phyloP scores from a whole-genome alignment of 2,888 invertebrate species.

The Eupeodes latifasciatus region DNA sequence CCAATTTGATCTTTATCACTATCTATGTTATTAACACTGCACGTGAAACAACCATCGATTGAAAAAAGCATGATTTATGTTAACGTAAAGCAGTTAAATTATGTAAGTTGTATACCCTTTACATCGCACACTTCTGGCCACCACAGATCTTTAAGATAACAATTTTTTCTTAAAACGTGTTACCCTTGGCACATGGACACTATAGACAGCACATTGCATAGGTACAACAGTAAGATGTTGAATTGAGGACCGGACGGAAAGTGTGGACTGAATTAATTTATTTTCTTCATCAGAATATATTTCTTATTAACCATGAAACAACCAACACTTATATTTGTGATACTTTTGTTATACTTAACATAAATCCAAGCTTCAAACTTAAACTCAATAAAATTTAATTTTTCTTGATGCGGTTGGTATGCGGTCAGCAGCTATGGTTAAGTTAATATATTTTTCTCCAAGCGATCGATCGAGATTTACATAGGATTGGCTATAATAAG shows the following conservation, averaged over 20 bases:
- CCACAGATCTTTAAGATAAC: conserved; percentile 29
- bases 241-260: conserved; percentile 36
- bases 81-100: too few relatives aligned
- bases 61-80: too few relatives aligned
- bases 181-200: conserved; percentile 59
- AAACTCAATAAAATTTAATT: conserved; percentile 6
- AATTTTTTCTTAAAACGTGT: conserved; percentile 37
- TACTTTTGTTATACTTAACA: background rate
- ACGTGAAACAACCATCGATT: too few relatives aligned
- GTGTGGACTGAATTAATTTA: conserved; percentile 25
- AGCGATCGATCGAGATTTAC: conserved; percentile 8
- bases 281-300: conserved; percentile 4
- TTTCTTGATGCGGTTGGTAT: conserved; percentile 39
- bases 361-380: conserved; percentile 5
- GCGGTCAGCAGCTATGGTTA: conserved; percentile 25
- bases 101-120: too few relatives aligned
- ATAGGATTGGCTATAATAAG: conserved; percentile 17
- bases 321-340: background rate
- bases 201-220: background rate
- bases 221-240: conserved; percentile 28
- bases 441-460: conserved; percentile 15
- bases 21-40: too few relatives aligned
- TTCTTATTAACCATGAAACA: conserved; percentile 43
- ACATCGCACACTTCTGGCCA: conserved; percentile 1
- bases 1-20: too few relatives aligned